Percentiles rank a stretch among this genome's conserved stretches.
Conservation (phyloP, 2,888 invertebrate species). For the Chydorus sphaericus region DNA sequence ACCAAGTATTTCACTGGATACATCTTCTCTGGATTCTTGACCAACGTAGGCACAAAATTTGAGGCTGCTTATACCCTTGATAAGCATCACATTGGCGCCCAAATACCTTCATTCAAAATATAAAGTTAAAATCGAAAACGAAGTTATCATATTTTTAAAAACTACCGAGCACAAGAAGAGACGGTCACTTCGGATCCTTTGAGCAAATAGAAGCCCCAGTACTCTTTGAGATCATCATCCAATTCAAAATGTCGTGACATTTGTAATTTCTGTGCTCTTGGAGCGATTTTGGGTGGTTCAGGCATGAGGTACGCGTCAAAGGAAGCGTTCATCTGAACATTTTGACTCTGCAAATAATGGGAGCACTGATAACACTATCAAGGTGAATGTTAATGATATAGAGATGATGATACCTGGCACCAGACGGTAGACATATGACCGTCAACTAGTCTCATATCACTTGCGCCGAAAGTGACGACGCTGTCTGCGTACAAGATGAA, state of each 20-base stretch:
- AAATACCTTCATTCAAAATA: slow-evolving; percentile 41
- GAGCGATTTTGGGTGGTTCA: slow-evolving; percentile 41
- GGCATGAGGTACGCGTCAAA: slow-evolving; percentile 59
- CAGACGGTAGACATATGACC: slow-evolving; percentile 58
- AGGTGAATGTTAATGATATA: background rate
- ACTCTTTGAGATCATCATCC: slow-evolving; percentile 67
- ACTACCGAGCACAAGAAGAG: slow-evolving; percentile 59
- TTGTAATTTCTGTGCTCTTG: slow-evolving; percentile 42
- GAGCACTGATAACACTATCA: background rate
- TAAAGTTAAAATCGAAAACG: slow-evolving; percentile 11
- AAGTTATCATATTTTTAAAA: slow-evolving; percentile 8
- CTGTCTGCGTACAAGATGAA: slow-evolving; percentile 46
- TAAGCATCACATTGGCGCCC: slow-evolving; percentile 58
- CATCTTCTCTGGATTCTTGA: slow-evolving; percentile 31
- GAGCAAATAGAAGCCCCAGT: slow-evolving; percentile 66
- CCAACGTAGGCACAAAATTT: slow-evolving; percentile 68
- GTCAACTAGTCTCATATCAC: slow-evolving; percentile 59
- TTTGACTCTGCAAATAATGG: slow-evolving; percentile 42
- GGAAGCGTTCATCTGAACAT: slow-evolving; percentile 50
- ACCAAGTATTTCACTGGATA: slow-evolving; percentile 53
- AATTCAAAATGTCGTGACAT: slow-evolving; percentile 52
- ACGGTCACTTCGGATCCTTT: slow-evolving; percentile 58
- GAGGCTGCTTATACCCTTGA: slow-evolving; percentile 57
- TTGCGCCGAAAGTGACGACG: slow-evolving; percentile 54
- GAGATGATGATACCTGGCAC: slow-evolving; percentile 48